Percentiles rank a stretch among this genome's conserved stretches.
Evolutionary conservation across 2,797 vertebrate genomes (phyloP).

Genomic region (Parambassis ranga): DNA sequence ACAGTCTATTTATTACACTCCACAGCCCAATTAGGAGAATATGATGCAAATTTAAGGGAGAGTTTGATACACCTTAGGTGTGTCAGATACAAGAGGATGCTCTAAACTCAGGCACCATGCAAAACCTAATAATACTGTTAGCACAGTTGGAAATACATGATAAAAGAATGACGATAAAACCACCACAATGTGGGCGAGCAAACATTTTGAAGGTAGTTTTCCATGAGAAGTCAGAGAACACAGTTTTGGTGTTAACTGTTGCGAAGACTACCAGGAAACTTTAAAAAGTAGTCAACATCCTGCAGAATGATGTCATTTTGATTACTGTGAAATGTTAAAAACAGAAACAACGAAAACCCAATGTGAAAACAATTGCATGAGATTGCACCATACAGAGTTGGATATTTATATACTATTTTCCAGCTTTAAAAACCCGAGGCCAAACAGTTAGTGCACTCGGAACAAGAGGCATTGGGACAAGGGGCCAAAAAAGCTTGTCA

Average conservation of each 20-base stretch:
- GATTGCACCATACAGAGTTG: constrained; percentile 7
- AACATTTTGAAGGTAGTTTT: neutral
- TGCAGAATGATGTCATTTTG: neutral
- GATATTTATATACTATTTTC: neutral
- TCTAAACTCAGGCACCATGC: neutral
- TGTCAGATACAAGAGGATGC: neutral
- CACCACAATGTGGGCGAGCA: neutral
- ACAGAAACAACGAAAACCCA: too few species aligned
- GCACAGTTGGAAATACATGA: too few species aligned
- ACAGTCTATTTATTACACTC: constrained; percentile 43
- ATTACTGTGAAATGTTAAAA: neutral
- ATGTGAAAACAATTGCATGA: neutral
- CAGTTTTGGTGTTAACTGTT: neutral
- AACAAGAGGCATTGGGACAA: too few species aligned
- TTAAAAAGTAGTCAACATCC: neutral
- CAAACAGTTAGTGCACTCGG: neutral
- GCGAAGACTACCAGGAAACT: neutral
- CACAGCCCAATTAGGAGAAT: constrained; percentile 41
- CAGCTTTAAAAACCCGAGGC: neutral
- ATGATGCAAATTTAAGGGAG: constrained; percentile 30
- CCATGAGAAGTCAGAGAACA: neutral
- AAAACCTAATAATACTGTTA: neutral
- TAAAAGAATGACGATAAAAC: neutral
- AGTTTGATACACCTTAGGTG: constrained; percentile 10
- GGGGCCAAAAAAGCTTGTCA: too few species aligned